These are phyloP conservation scores for Plectrocnemia conspersa DNA, from an alignment of 1,140 invertebrate species.

Conservation along the genomic window DNA sequence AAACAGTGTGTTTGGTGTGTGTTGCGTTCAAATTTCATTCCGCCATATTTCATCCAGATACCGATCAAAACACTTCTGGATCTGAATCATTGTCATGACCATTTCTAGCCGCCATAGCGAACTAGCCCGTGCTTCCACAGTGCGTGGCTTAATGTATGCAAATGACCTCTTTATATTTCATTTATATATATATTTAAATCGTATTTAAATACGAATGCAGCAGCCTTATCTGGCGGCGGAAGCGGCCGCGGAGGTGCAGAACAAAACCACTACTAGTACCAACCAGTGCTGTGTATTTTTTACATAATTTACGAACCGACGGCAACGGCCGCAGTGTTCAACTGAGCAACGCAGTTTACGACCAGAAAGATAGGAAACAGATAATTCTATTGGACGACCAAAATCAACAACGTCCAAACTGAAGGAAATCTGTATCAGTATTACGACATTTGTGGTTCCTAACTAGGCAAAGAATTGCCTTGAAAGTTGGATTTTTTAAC, in stretches of 20 bases:
- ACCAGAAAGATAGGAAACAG: slow-evolving; percentile 1
- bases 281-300: slow-evolving; percentile 1
- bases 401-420: no score
- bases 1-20: no score
- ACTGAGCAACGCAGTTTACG: slow-evolving; percentile 7
- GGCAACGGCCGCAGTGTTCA: background rate
- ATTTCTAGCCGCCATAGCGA: no score
- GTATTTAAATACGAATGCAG: slow-evolving; percentile 9
- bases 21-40: no score
- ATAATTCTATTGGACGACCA: background rate
- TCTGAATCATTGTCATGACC: no score
- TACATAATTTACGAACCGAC: slow-evolving; percentile 10
- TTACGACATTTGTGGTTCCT: no score
- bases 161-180: background rate
- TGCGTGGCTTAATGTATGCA: slow-evolving; percentile 2
- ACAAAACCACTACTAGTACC: background rate
- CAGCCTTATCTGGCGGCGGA: background rate
- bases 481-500: no score
- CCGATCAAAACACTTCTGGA: no score
- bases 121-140: no score
- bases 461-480: no score
- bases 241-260: background rate
- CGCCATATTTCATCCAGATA: no score
- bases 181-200: slow-evolving; percentile 7
- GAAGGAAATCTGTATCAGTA: no score